Conservation (phyloP, 2,797 vertebrate species). For the Lacerta bilineata region DNA sequence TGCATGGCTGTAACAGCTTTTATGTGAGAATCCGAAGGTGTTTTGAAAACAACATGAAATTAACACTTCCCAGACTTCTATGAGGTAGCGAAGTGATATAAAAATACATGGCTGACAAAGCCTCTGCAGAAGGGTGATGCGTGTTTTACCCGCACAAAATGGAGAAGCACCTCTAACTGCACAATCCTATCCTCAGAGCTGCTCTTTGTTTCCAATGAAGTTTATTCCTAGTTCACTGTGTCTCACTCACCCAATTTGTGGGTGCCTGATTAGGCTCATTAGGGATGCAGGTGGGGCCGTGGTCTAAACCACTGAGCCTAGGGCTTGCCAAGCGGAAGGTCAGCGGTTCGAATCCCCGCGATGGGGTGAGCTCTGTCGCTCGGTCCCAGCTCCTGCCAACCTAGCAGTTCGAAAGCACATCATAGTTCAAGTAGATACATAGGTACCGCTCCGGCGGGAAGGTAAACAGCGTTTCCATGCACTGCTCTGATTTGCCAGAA, state of each 20-base stretch:
- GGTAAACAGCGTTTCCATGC: too few species aligned
- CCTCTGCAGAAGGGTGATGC: not conserved
- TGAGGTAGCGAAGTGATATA: not conserved
- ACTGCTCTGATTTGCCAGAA: too few species aligned
- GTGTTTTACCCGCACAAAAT: not conserved
- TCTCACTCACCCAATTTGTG: not conserved
- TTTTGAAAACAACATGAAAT: slow-evolving; percentile 33
- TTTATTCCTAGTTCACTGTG: not conserved
- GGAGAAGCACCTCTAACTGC: not conserved
- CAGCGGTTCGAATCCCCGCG: too few species aligned
- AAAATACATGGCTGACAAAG: not conserved
- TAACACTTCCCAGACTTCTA: not conserved
- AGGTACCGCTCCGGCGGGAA: too few species aligned
- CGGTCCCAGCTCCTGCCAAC: too few species aligned
- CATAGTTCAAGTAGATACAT: too few species aligned
- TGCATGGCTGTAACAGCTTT: slow-evolving; percentile 21
- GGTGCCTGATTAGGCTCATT: too few species aligned
- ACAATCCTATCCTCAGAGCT: not conserved
- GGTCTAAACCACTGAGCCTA: too few species aligned
- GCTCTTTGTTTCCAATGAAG: not conserved
- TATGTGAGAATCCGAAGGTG: slow-evolving; percentile 6
- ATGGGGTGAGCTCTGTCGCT: too few species aligned
- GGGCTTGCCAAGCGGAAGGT: too few species aligned
- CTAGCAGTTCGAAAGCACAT: too few species aligned
- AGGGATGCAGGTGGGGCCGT: too few species aligned